Evolutionary conservation across 2,888 invertebrate species (phyloP).

Genomic region (Chalcosyrphus nemorum): DNA sequence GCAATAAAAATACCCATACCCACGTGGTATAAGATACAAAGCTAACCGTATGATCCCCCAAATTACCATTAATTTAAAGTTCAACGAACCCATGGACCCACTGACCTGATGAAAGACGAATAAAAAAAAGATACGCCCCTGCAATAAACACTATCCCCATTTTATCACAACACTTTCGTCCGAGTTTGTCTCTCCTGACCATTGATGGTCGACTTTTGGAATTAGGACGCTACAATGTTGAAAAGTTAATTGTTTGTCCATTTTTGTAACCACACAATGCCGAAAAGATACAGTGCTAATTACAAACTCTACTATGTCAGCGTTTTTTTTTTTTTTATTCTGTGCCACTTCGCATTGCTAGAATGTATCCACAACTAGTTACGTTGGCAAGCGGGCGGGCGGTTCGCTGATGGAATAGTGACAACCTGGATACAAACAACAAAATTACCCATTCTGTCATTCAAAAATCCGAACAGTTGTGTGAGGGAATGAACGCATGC

Average conservation of each 20-base stretch:
- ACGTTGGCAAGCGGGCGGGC: constrained; percentile 2
- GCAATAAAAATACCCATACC: too few relatives aligned
- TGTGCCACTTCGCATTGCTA: constrained; percentile 26
- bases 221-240: constrained; percentile 31
- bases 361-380: constrained; percentile 25
- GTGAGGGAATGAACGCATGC: constrained; percentile 44
- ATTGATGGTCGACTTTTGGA: constrained; percentile 25
- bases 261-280: neutral
- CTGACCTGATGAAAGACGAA: constrained; percentile 10
- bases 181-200: constrained; percentile 32
- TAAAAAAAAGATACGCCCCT: constrained; percentile 27
- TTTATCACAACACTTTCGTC: constrained; percentile 2
- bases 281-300: constrained; percentile 42
- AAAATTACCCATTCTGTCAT: constrained; percentile 29
- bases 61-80: neutral
- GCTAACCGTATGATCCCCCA: too few relatives aligned
- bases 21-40: too few relatives aligned
- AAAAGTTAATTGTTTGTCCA: neutral
- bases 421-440: constrained; percentile 45
- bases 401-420: neutral
- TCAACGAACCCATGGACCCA: constrained; percentile 24
- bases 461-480: constrained; percentile 34
- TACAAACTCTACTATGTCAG: constrained; percentile 21
- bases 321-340: neutral
- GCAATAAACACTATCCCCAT: neutral